Conservation (phyloP, 2,113 vertebrate genomes). For the Hylia prasina region DNA sequence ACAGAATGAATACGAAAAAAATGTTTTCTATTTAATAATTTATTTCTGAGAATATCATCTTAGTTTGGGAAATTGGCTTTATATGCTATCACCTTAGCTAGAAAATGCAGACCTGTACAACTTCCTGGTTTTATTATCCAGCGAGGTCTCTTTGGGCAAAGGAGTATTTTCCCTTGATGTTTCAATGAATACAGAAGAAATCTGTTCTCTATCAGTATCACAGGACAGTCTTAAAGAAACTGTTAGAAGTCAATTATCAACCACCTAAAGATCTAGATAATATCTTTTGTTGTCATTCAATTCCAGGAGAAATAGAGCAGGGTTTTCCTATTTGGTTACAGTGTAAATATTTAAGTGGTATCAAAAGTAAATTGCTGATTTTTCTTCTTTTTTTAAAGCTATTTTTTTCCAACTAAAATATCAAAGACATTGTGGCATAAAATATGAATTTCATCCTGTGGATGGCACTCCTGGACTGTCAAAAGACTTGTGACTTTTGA, state of each 20-base stretch:
- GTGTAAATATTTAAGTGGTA: background rate
- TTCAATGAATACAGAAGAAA: background rate
- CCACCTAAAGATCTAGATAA: slow-evolving; percentile 1
- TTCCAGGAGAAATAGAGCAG: background rate
- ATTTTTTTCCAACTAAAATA: background rate
- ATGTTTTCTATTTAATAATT: background rate
- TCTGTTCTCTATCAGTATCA: background rate
- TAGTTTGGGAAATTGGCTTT: background rate
- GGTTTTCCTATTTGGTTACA: background rate
- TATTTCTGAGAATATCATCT: background rate
- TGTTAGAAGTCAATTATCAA: slow-evolving; percentile 15
- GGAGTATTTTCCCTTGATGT: background rate
- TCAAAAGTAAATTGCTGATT: slow-evolving; percentile 30
- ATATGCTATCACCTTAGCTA: background rate
- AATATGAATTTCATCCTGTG: slow-evolving; percentile 41
- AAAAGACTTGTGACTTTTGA: background rate
- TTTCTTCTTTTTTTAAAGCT: background rate
- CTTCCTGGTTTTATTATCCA: background rate
- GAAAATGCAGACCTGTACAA: background rate
- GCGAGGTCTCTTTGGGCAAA: background rate
- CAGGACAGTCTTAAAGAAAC: background rate
- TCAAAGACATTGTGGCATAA: background rate
- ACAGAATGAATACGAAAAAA: background rate
- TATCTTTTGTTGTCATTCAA: background rate
- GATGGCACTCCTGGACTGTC: slow-evolving; percentile 55